Base-by-base conservation (phyloP, 1,140 invertebrate species). In the Solenopsis fugax region DNA sequence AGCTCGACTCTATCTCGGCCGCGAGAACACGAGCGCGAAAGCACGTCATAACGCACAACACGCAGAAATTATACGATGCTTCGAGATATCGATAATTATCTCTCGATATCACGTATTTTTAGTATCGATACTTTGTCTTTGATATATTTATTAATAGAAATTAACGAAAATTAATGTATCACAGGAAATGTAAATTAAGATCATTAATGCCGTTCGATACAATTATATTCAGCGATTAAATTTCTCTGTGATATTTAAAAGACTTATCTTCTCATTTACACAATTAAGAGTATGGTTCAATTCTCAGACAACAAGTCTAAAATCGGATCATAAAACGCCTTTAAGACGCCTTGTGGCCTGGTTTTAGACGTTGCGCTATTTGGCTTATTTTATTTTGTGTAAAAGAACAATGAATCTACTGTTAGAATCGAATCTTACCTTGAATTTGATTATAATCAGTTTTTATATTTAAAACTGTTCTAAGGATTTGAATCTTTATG, bases 1-100 rank as follows among this genome's bases (percentile, higher is more conserved):
- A 67, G 21, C 52, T 67, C 24, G 5, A 34, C 45, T 58, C 41
- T 87, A 89, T 91, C 76, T 91, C 16, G 50, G 7, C 13, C 16
- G 24, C 29, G 34, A 86, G 37, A 77, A 73, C n/a, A 37, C 12
- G 34, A 72, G 56, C 24, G 37, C 50, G 50, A 56, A 67, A 48
- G 56, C 24, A 56, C 12, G 50, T 58, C 24, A 64, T 41, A 75
- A 29, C n/a, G 37, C 18, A 82, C 41, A 16, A 21, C 65, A 34
- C 54, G 1, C 48, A 82, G 18, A 73, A 41, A 82, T 81, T 58
- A 41, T 41, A 71, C 6, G 52, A 82, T 73, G 18, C n/a, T 73
- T 69, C 24, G 18, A 84, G 69, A 60, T 60, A 84, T 73, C 52
- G 37, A 82, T 50, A 29, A 41, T 45, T 56, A 73, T 72, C 54